phyloP scores from a whole-genome alignment of 2,888 invertebrate species.

The Drosophila nr. medialis region DNA sequence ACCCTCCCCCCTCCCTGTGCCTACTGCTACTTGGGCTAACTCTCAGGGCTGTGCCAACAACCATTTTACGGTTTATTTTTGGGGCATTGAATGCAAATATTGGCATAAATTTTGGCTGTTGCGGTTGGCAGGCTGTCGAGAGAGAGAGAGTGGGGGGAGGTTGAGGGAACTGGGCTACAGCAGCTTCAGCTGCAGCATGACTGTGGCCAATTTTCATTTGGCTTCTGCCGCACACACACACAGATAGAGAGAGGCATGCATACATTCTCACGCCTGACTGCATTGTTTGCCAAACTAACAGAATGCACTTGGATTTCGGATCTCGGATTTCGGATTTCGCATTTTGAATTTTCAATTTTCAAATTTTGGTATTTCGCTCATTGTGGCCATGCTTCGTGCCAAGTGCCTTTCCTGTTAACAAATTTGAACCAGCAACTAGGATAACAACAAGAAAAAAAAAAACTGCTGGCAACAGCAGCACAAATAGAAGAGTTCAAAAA shows the following conservation, averaged over 20 bases:
- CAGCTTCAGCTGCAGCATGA: constrained; percentile 37
- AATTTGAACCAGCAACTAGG: constrained; percentile 10
- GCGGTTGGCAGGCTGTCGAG: constrained; percentile 55
- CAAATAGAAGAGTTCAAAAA: not conserved
- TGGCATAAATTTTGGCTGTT: constrained; percentile 76
- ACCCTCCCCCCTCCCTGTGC: not conserved
- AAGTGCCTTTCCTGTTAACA: constrained; percentile 26
- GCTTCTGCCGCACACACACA: constrained; percentile 41
- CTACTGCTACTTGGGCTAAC: constrained; percentile 26
- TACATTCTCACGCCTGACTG: constrained; percentile 36
- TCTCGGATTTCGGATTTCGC: constrained; percentile 28
- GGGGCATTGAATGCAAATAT: constrained; percentile 80
- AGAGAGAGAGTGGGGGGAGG: not conserved
- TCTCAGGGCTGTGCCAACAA: constrained; percentile 50
- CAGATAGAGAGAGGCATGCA: constrained; percentile 11
- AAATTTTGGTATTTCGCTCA: constrained; percentile 28
- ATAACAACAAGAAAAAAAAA: not conserved
- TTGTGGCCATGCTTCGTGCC: constrained; percentile 12
- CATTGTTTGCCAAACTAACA: constrained; percentile 57
- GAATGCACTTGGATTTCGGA: constrained; percentile 59
- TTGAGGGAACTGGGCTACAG: constrained; percentile 16
- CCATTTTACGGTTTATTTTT: constrained; percentile 78
- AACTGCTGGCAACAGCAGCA: not conserved
- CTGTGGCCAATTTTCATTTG: constrained; percentile 61
- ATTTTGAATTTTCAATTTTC: constrained; percentile 45